Evolutionary conservation across 2,888 invertebrate genomes (phyloP).

Genomic region (Lypha dubia): DNA sequence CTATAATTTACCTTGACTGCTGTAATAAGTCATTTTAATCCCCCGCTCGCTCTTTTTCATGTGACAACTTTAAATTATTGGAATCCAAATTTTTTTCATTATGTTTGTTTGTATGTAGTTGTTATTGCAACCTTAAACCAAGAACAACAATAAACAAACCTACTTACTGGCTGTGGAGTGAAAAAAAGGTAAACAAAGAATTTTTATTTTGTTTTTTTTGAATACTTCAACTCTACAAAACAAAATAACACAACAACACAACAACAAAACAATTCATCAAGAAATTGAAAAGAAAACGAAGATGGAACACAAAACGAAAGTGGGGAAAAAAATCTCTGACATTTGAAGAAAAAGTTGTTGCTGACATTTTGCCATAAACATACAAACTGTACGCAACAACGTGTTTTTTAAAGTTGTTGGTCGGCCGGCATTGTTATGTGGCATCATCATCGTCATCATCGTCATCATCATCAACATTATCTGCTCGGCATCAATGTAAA

Average conservation of each 20-base stretch:
- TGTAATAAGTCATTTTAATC: constrained; percentile 8
- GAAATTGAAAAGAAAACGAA: constrained; percentile 1
- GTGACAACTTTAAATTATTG: constrained; percentile 11
- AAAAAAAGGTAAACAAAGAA: constrained; percentile 55
- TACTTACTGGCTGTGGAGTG: too few species aligned
- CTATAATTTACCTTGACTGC: constrained; percentile 2
- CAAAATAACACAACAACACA: background rate
- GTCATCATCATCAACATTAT: background rate
- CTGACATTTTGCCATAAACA: constrained; percentile 72
- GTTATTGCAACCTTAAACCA: background rate
- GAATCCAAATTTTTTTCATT: background rate
- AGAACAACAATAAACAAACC: constrained; percentile 1
- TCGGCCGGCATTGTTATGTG: constrained; percentile 6
- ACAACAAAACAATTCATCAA: constrained; percentile 15
- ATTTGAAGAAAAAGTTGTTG: constrained; percentile 60
- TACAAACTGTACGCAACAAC: constrained; percentile 68
- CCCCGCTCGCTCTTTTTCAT: background rate
- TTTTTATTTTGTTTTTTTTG: constrained; percentile 1
- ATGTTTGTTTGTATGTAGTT: constrained; percentile 8
- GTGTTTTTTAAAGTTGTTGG: constrained; percentile 5
- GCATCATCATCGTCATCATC: constrained; percentile 2
- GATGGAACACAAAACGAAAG: constrained; percentile 3
- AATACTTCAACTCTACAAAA: background rate
- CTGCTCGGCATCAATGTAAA: constrained; percentile 25
- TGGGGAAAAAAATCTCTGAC: constrained; percentile 22